A percentile compares a stretch with the other conserved stretches of the same genome.
phyloP scores from a whole-genome alignment of 2,113 vertebrate species.

The Pedionomus torquatus region DNA sequence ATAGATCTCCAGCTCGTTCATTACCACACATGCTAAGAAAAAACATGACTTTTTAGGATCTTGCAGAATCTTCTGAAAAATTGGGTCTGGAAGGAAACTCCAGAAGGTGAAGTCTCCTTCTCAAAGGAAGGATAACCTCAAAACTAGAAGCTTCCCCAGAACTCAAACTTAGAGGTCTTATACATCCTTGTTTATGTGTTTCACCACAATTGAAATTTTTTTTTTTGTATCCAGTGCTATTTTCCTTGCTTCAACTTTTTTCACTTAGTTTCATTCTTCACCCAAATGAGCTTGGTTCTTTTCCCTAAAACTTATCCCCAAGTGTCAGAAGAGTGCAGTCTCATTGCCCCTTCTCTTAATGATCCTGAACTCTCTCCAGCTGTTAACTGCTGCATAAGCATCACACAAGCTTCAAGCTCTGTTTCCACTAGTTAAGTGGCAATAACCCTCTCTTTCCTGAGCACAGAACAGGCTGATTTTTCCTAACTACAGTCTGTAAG shows the following conservation, averaged over 20 bases:
- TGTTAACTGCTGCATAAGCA: neutral
- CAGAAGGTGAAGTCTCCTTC: neutral
- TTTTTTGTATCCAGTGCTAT: neutral
- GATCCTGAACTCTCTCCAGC: neutral
- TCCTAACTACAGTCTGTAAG: too few species aligned
- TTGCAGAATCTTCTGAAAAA: neutral
- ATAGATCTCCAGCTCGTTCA: neutral
- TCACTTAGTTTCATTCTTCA: neutral
- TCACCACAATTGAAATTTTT: neutral
- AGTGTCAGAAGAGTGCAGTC: neutral
- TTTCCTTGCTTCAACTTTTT: neutral
- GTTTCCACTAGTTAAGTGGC: neutral
- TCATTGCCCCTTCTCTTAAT: neutral
- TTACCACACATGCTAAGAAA: neutral
- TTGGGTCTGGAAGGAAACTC: neutral
- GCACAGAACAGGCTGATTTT: too few species aligned
- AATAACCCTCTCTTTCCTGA: neutral
- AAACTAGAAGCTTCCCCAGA: neutral
- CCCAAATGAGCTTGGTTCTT: fast-evolving
- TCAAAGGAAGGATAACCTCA: neutral
- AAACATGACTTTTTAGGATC: neutral
- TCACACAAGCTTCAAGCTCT: neutral
- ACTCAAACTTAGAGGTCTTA: neutral
- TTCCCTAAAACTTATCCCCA: neutral
- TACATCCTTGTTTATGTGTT: neutral